These are phyloP conservation scores for Zenarchopterus dispar DNA, from an alignment of 2,797 vertebrate genomes.

Conservation along the genomic window DNA sequence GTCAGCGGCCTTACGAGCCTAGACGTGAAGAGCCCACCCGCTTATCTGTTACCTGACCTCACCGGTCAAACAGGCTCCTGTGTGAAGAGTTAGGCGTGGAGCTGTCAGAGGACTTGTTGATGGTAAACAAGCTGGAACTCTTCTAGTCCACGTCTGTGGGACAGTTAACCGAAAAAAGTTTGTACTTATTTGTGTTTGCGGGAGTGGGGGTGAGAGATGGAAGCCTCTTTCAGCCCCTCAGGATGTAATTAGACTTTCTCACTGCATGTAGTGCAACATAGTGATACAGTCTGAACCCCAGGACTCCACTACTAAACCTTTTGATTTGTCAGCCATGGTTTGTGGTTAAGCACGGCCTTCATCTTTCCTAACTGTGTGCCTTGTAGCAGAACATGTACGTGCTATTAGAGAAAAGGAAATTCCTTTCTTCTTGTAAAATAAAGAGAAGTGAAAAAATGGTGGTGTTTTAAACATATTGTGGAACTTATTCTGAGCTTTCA, in stretches of 20 bases:
- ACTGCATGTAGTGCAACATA: slow-evolving; percentile 30
- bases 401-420: slow-evolving; percentile 32
- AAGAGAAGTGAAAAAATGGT: slow-evolving; percentile 29
- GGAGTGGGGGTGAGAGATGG: slow-evolving; percentile 27
- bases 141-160: slow-evolving; percentile 31
- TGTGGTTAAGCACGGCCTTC: slow-evolving; percentile 27
- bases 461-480: slow-evolving; percentile 23
- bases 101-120: slow-evolving; percentile 43
- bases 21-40: slow-evolving; percentile 39
- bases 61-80: slow-evolving; percentile 57
- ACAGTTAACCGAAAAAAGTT: slow-evolving; percentile 39
- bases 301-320: slow-evolving; percentile 50
- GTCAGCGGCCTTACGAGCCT: slow-evolving; percentile 38
- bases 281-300: slow-evolving; percentile 35
- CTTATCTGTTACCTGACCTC: slow-evolving; percentile 73
- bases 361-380: slow-evolving; percentile 16
- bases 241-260: slow-evolving; percentile 60
- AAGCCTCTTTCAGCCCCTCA: slow-evolving; percentile 48
- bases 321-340: slow-evolving; percentile 55
- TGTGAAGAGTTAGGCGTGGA: slow-evolving; percentile 47
- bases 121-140: slow-evolving; percentile 59
- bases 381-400: slow-evolving; percentile 42
- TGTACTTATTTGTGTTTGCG: slow-evolving; percentile 12
- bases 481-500: slow-evolving; percentile 42
- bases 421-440: slow-evolving; percentile 21